Evolutionary conservation across 2,797 vertebrate genomes (phyloP).

Genomic region (Tenualosa thibaudeaui): DNA sequence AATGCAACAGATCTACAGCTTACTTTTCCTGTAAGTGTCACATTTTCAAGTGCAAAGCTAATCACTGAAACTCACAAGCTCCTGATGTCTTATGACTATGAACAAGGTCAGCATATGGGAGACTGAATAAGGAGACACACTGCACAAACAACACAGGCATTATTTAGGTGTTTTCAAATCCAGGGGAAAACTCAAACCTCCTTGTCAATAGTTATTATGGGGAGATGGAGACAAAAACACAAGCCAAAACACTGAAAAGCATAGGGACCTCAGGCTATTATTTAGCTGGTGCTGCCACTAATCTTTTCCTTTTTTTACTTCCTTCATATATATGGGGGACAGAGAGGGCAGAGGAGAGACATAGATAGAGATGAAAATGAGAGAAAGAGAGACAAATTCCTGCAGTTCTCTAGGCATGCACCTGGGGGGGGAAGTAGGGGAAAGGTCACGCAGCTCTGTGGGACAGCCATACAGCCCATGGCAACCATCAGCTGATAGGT

Average conservation of each 20-base stretch:
- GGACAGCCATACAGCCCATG: slow-evolving; percentile 20
- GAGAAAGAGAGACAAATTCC: not conserved
- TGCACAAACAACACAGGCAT: not conserved
- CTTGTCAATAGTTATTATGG: not conserved
- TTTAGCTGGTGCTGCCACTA: not conserved
- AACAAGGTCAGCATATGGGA: not conserved
- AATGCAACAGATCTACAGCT: slow-evolving; percentile 32
- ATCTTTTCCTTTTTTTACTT: not conserved
- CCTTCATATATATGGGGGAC: not conserved
- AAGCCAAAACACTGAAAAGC: not conserved
- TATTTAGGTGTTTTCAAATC: not conserved
- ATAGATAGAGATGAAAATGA: not conserved
- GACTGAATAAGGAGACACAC: not conserved
- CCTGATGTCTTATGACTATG: not conserved
- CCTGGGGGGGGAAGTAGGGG: slow-evolving; percentile 32
- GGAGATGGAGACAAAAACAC: not conserved
- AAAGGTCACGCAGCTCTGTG: slow-evolving; percentile 39
- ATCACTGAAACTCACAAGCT: not conserved
- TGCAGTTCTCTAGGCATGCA: not conserved
- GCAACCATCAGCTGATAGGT: slow-evolving; percentile 18
- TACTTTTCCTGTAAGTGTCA: slow-evolving; percentile 22
- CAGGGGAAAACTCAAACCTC: not conserved
- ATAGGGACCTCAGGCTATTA: not conserved
- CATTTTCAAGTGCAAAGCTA: not conserved
- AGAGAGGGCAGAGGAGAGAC: not conserved